phyloP scores from a whole-genome alignment of 2,888 invertebrate species.

The Athripsodes cinereus region DNA sequence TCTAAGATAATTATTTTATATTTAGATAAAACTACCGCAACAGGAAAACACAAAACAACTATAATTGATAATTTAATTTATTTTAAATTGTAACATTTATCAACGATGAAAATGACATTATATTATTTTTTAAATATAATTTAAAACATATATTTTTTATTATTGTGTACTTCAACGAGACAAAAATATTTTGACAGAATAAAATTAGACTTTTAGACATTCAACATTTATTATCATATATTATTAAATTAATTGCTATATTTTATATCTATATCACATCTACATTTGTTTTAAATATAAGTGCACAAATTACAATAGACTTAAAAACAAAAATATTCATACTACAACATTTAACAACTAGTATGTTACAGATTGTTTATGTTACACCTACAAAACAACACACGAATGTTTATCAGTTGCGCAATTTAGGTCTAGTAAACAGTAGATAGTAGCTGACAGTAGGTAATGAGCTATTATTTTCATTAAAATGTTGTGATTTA shows the following conservation, averaged over 20 bases:
- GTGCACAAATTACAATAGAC: conserved; percentile 22
- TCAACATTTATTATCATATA: conserved; percentile 17
- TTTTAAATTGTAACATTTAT: not conserved
- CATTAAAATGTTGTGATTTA: not conserved
- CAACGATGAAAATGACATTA: not conserved
- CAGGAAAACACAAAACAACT: not conserved
- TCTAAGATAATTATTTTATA: not conserved
- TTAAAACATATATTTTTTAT: not conserved
- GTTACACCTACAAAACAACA: not conserved
- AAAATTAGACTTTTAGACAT: conserved; percentile 2
- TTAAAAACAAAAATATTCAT: not conserved
- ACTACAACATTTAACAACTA: conserved; percentile 21
- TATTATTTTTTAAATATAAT: not conserved
- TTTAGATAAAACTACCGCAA: too few species aligned
- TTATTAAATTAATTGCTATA: conserved; percentile 6
- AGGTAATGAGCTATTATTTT: not conserved
- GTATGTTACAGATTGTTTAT: not conserved
- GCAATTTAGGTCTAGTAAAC: not conserved
- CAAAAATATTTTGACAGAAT: not conserved
- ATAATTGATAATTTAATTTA: not conserved
- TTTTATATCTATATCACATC: conserved; percentile 23
- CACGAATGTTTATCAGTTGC: not conserved
- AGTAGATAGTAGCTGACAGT: not conserved
- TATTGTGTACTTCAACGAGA: not conserved
- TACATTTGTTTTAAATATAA: conserved; percentile 22